Base-by-base conservation (phyloP, 2,113 vertebrate species). In the Percina caprodes region DNA sequence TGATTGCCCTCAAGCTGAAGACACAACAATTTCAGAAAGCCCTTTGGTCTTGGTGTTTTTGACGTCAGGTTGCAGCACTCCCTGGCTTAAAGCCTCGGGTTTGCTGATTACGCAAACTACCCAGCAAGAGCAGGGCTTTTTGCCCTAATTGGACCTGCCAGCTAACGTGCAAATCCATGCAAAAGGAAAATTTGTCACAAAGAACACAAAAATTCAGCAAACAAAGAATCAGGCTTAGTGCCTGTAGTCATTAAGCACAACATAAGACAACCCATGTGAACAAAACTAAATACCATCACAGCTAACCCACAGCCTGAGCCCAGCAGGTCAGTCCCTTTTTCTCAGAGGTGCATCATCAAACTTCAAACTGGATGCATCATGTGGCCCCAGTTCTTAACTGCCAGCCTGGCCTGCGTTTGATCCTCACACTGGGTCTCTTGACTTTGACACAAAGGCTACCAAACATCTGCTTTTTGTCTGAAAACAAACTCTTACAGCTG, bases 1-100 rank as follows among this genome's bases (percentile, higher is more conserved):
- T 5, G 90, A 94, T 91, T 89, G 70, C 73, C 76, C 88, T 86
- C 59, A 55, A 85, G 84, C 81, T 80, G 66, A 93, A 92, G 88
- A 93, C 87, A 84, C 61, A 92, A 92, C 88, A 90, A 80, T 82
- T 83, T 67, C 69, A 84, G 67, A 84, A 81, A 88, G 89, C 70
- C 81, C 75, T 80, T 86, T 87, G 63, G 80, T 84, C 66, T 66
- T 58, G 49, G 72, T 51, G 67, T 86, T 88, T 84, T 78, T 79
- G 79, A 78, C 73, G 30, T 87, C 65, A 72, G 68, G 63, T 82
- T 75, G 42, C 59, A 71, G 77, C 58, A 70, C 79, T 90, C 74
- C 60, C 77, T 65, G 73, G 77, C 85, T 86, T 74, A 59, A 80
- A 80, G 86, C 68, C 69, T 68, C 3, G 12, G 82, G 49, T 91